Conservation (phyloP, 2,888 invertebrate species). For the Julus scanicus region DNA sequence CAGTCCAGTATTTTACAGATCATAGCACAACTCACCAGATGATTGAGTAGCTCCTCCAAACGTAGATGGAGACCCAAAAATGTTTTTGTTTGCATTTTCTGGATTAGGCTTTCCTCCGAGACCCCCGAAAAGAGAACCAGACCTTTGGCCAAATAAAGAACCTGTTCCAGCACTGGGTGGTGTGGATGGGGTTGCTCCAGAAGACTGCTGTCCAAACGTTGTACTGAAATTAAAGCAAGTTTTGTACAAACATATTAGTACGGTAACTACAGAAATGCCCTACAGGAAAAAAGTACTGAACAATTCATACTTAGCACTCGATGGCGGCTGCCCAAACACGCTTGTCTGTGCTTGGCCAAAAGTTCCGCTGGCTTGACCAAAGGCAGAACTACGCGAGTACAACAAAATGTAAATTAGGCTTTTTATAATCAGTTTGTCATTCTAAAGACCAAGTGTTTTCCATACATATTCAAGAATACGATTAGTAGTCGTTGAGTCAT, state of each 20-base stretch:
- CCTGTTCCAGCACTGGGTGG: not conserved
- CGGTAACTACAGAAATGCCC: not conserved
- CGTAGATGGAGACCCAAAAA: slow-evolving; percentile 63
- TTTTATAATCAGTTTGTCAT: not conserved
- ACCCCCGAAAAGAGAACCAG: slow-evolving; percentile 61
- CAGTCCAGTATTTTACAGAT: no score
- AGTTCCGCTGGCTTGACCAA: slow-evolving; percentile 40
- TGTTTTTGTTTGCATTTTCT: slow-evolving; percentile 66
- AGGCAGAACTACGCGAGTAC: slow-evolving; percentile 19
- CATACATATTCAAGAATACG: no score
- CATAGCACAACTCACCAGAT: not conserved
- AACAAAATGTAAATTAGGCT: not conserved
- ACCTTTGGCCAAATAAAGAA: slow-evolving; percentile 6
- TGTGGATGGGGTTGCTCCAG: not conserved
- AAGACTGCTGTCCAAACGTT: slow-evolving; percentile 31
- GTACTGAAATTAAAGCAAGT: slow-evolving; percentile 6
- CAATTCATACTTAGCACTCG: not conserved
- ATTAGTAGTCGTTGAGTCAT: no score
- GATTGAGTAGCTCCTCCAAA: slow-evolving; percentile 48
- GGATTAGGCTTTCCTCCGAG: slow-evolving; percentile 66
- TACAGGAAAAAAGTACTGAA: not conserved
- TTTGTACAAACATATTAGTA: not conserved
- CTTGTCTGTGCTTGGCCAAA: slow-evolving; percentile 57
- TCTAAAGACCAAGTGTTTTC: no score
- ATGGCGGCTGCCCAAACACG: slow-evolving; percentile 48